These are phyloP conservation scores for Bathynomus jamesi DNA, from an alignment of 1,140 invertebrate genomes.

Conservation along the genomic window DNA sequence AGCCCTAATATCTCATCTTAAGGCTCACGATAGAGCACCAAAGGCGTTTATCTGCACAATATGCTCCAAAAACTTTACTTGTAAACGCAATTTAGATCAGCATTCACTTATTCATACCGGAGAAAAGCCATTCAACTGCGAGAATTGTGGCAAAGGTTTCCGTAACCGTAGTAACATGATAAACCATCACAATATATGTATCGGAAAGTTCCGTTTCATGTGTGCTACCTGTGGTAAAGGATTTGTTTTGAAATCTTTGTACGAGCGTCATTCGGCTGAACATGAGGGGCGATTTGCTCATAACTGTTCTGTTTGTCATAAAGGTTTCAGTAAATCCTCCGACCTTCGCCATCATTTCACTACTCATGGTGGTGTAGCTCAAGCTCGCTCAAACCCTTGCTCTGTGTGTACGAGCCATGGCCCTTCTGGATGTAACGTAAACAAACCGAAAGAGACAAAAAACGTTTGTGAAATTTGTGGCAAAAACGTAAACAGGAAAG, in stretches of 20 bases:
- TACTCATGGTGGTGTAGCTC: slow-evolving; percentile 16
- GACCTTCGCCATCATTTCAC: slow-evolving; percentile 19
- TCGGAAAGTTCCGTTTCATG: slow-evolving; percentile 23
- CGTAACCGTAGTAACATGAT: slow-evolving; percentile 28
- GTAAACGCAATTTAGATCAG: slow-evolving; percentile 27
- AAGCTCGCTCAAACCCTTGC: neutral
- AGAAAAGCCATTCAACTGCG: slow-evolving; percentile 27
- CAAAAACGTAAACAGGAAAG: slow-evolving; percentile 19
- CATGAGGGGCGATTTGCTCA: slow-evolving; percentile 28
- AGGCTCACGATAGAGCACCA: slow-evolving; percentile 18
- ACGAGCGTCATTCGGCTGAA: slow-evolving; percentile 23
- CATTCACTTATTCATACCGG: slow-evolving; percentile 28
- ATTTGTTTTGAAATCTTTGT: slow-evolving; percentile 29
- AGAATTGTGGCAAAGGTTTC: slow-evolving; percentile 28
- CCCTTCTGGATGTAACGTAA: slow-evolving; percentile 9
- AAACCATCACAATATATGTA: slow-evolving; percentile 24
- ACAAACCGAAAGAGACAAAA: slow-evolving; percentile 4
- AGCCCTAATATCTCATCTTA: slow-evolving; percentile 29
- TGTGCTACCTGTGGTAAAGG: slow-evolving; percentile 26
- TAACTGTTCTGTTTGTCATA: slow-evolving; percentile 22
- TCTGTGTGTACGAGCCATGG: slow-evolving; percentile 7
- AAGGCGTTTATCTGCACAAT: slow-evolving; percentile 14
- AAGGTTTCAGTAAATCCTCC: slow-evolving; percentile 32
- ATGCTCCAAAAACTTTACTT: slow-evolving; percentile 30
- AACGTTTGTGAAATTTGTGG: slow-evolving; percentile 25